These are phyloP conservation scores for Spodoptera exigua DNA, from an alignment of 2,888 invertebrate species.

Conservation along the genomic window DNA sequence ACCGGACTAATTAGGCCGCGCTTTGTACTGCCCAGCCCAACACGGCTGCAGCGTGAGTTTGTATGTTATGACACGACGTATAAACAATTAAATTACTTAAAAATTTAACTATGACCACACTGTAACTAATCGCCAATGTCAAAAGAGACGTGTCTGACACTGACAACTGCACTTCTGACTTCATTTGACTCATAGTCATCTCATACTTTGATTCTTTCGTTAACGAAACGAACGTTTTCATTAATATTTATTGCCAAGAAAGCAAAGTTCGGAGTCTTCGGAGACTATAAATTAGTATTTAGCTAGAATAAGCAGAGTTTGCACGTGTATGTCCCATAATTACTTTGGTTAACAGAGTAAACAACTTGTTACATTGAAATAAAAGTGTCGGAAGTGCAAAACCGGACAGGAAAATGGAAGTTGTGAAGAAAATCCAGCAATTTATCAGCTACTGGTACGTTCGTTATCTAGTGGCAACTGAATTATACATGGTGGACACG, in stretches of 20 bases:
- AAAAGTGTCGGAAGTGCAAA: conserved; percentile 5
- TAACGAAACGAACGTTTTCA: no score
- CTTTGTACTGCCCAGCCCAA: neutral
- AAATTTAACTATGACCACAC: no score
- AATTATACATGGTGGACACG: conserved; percentile 91
- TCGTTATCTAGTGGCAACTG: conserved; percentile 89
- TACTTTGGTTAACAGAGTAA: neutral
- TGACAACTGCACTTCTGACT: no score
- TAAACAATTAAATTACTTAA: neutral
- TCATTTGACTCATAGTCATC: no score
- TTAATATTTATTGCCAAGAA: conserved; percentile 9
- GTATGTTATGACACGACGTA: neutral
- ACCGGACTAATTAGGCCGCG: no score
- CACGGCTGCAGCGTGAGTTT: conserved; percentile 1
- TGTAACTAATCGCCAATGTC: no score
- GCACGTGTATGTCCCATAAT: conserved; percentile 9
- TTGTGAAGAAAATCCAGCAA: conserved; percentile 76
- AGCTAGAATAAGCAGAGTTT: conserved; percentile 12
- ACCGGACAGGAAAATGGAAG: conserved; percentile 59
- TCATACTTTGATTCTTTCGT: no score
- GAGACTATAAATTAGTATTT: neutral
- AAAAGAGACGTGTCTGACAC: no score
- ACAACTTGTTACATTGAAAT: neutral
- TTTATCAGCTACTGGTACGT: conserved; percentile 90
- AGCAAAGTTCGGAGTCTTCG: neutral